Evolutionary conservation across 2,113 vertebrate species (phyloP).

Genomic region (Sinocyclocheilus maitianheensis): DNA sequence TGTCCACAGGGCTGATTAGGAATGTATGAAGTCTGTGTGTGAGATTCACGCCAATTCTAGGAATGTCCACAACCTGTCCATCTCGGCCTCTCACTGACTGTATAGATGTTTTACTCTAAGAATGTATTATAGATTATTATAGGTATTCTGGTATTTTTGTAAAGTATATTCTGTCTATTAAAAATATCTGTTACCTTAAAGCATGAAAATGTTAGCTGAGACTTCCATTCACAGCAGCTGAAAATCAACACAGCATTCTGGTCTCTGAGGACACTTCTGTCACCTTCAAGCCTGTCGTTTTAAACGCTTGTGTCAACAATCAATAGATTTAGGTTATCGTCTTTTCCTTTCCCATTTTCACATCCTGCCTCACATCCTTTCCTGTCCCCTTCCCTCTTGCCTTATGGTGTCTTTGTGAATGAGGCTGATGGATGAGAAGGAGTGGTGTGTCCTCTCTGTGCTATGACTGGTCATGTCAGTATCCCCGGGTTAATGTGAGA

Average conservation of each 20-base stretch:
- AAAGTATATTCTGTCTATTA: background rate
- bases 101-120: background rate
- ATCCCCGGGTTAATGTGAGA: constrained; percentile 41
- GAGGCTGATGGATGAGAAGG: too few relatives aligned
- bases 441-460: too few relatives aligned
- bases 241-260: background rate
- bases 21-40: constrained; percentile 19
- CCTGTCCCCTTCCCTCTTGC: constrained; percentile 12
- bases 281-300: constrained; percentile 50
- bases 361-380: constrained; percentile 20
- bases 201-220: background rate
- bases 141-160: background rate
- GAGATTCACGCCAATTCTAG: background rate
- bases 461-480: constrained; percentile 21
- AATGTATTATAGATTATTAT: background rate
- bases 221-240: background rate
- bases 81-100: background rate
- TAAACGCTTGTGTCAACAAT: constrained; percentile 51
- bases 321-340: constrained; percentile 59
- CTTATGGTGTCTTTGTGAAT: constrained; percentile 35
- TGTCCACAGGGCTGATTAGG: background rate
- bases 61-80: background rate
- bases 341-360: constrained; percentile 55
- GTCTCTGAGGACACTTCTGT: constrained; percentile 42
- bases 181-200: background rate